Evolutionary conservation across 2,888 invertebrate genomes (phyloP).

Genomic region (Fragum sueziense): DNA sequence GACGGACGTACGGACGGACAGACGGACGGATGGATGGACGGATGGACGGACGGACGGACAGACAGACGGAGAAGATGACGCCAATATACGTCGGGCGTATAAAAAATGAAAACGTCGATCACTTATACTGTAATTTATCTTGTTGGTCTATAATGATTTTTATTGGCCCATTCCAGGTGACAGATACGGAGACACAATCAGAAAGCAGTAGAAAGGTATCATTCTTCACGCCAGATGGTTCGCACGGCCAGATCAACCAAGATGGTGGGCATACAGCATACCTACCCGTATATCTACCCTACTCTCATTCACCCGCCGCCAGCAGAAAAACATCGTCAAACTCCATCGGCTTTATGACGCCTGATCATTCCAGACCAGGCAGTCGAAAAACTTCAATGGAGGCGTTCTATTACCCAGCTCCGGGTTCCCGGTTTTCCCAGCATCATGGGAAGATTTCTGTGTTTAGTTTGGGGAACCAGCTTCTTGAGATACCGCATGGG

Average conservation of each 20-base stretch:
- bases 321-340: conserved; percentile 42
- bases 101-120: too few species aligned
- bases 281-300: conserved; percentile 26
- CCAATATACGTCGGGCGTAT: too few species aligned
- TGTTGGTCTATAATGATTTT: too few species aligned
- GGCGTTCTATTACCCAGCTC: conserved; percentile 44
- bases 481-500: conserved; percentile 27
- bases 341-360: conserved; percentile 31
- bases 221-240: conserved; percentile 18
- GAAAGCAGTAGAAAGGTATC: conserved; percentile 54
- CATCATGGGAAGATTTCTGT: conserved; percentile 54
- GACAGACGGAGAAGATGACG: too few species aligned
- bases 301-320: conserved; percentile 33
- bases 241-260: not conserved
- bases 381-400: conserved; percentile 57
- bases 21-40: too few species aligned
- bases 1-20: too few species aligned
- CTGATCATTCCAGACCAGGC: conserved; percentile 17
- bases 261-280: conserved; percentile 40
- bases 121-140: too few species aligned
- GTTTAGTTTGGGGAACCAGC: conserved; percentile 47
- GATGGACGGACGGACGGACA: too few species aligned
- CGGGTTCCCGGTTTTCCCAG: not conserved
- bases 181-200: not conserved
- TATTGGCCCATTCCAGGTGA: not conserved